A percentile compares a stretch with the other conserved stretches of the same genome.
phyloP scores from a whole-genome alignment of 2,113 vertebrate species.

The Phyllostomus discolor region DNA sequence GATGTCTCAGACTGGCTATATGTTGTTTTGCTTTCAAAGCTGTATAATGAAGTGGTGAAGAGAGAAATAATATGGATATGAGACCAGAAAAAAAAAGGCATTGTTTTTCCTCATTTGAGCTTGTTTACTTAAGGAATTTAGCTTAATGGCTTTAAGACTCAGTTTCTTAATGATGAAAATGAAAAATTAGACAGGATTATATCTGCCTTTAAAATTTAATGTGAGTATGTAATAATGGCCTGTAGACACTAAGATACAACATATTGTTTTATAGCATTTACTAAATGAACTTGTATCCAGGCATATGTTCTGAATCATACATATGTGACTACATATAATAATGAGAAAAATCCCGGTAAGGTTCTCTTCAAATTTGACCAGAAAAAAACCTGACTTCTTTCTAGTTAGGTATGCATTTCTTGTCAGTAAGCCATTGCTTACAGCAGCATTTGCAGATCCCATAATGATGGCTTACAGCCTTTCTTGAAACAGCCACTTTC shows the following conservation, averaged over 20 bases:
- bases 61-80: background rate
- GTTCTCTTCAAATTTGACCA: background rate
- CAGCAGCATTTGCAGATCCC: background rate
- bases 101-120: background rate
- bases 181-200: background rate
- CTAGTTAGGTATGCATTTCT: background rate
- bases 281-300: background rate
- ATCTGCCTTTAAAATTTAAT: background rate
- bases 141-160: background rate
- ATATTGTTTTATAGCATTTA: background rate
- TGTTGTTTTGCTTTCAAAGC: background rate
- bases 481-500: background rate
- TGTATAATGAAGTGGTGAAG: background rate
- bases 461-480: background rate
- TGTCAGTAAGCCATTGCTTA: background rate
- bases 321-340: background rate
- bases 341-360: background rate
- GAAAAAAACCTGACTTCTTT: background rate
- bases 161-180: background rate
- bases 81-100: background rate
- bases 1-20: background rate
- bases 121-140: background rate
- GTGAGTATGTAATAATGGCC: background rate
- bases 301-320: background rate
- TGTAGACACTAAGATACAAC: background rate